Evolutionary conservation across 2,113 vertebrate genomes (phyloP), one percentile per base, ranked within the genome.

Genomic region (Melanerpes formicivorus): DNA sequence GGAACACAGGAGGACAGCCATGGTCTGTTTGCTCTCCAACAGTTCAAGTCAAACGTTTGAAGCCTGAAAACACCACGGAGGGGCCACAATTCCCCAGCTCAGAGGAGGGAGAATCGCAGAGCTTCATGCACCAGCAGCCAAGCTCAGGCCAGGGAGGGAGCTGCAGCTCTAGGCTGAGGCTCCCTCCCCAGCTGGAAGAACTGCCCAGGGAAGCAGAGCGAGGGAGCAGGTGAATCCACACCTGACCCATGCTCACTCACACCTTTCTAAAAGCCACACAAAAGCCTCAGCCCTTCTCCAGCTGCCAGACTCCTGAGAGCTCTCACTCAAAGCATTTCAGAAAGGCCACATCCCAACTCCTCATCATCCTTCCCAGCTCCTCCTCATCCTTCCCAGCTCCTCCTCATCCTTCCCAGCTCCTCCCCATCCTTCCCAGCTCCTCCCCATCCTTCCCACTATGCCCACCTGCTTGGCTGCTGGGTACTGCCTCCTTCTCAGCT

Each of bases 201-300:
- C 13, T 17, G 73, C 44, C 0, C 4, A 22, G 26, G 12, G 30
- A 76, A 82, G 30, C 26, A 52, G 65, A 56, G 14, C 6, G 29
- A 37, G 62, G 23, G 12, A 18, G 17, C 0, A 0, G 52, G 23
- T 3, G 30, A 72, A 67, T 10, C 34, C 50, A 3, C 0, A 3
- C 25, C 44, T 1, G 9, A 25, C 18, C 37, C 59, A 58, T 1
- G 1, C 25, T 34, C 7, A 1, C 62, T 71, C 73, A 18, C 3
- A 7, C 29, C 34, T 52, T 74, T 50, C 29, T 19, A 26, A 90
- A 87, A 87, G 32, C 81, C 75, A 26, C 58, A 74, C 4, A 29
- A 64, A 26, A 7, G 2, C 19, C 23, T 9, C 12, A 34, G 30
- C 32, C 25, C 22, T 50, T 46, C 54, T 32, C 65, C 8, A 12